phyloP scores from a whole-genome alignment of 2,113 vertebrate species.

The Drymodes brunneopygia region DNA sequence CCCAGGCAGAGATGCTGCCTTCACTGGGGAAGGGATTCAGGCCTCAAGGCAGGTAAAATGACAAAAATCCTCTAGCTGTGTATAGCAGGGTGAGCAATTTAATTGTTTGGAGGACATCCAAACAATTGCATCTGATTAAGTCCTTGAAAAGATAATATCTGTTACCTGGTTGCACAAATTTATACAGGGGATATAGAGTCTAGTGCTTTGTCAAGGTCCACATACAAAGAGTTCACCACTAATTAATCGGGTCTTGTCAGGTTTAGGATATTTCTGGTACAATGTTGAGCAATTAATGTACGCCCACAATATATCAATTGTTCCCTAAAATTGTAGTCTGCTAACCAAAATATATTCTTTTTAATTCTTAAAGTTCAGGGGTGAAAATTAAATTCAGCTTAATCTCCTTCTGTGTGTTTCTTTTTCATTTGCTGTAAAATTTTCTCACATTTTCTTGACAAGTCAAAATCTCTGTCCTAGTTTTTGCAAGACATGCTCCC shows the following conservation, averaged over 20 bases:
- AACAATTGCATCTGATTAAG: neutral
- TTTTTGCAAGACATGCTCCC: neutral
- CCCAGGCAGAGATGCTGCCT: neutral
- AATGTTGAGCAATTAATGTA: neutral
- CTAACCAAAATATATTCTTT: neutral
- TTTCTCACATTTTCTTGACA: slow-evolving; percentile 14
- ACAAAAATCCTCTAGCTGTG: neutral
- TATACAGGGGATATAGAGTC: neutral
- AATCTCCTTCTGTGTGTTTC: neutral
- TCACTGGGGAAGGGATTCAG: neutral
- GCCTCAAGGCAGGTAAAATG: neutral
- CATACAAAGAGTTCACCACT: neutral
- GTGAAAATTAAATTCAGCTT: neutral
- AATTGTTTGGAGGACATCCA: slow-evolving; percentile 11
- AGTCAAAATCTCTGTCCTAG: slow-evolving; percentile 5
- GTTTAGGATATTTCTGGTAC: neutral
- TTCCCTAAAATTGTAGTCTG: neutral
- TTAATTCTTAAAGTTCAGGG: neutral
- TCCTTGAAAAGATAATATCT: slow-evolving; percentile 1
- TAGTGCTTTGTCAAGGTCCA: neutral
- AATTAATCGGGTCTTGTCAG: neutral
- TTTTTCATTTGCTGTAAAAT: neutral
- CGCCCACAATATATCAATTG: neutral
- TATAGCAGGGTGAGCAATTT: neutral
- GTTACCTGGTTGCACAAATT: neutral